These are phyloP conservation scores for Pangasianodon gigas DNA, from an alignment of 2,113 vertebrate genomes.

Conservation along the genomic window DNA sequence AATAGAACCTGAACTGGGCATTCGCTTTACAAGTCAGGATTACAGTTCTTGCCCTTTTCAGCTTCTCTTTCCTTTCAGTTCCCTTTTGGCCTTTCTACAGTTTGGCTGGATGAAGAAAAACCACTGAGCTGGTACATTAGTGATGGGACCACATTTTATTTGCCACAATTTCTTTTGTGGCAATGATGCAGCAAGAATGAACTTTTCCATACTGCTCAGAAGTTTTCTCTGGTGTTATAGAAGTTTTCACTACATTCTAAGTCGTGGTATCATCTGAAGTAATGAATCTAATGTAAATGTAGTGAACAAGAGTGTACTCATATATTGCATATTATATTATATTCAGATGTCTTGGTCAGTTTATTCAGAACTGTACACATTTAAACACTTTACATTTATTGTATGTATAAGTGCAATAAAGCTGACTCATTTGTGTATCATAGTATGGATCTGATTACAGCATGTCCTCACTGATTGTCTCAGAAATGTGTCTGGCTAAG, in stretches of 20 bases:
- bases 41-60: conserved; percentile 19
- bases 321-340: not conserved
- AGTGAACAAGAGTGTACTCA: not conserved
- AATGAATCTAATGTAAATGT: not conserved
- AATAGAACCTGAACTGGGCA: not conserved
- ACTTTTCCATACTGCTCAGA: conserved; percentile 9
- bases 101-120: not conserved
- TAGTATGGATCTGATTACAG: not conserved
- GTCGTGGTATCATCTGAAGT: not conserved
- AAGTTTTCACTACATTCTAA: not conserved
- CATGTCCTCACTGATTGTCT: not conserved
- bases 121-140: not conserved
- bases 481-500: not conserved
- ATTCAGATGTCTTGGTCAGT: not conserved
- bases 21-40: conserved; percentile 34
- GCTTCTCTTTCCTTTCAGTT: conserved; percentile 5
- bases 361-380: not conserved
- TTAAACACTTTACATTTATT: not conserved
- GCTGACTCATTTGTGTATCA: not conserved
- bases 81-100: conserved; percentile 1
- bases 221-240: not conserved
- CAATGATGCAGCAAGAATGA: not conserved
- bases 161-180: not conserved
- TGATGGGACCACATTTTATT: not conserved
- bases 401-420: not conserved